Percentiles rank a stretch among this genome's conserved stretches.
phyloP scores from a whole-genome alignment of 2,113 vertebrate genomes.

The Scatophagus argus region DNA sequence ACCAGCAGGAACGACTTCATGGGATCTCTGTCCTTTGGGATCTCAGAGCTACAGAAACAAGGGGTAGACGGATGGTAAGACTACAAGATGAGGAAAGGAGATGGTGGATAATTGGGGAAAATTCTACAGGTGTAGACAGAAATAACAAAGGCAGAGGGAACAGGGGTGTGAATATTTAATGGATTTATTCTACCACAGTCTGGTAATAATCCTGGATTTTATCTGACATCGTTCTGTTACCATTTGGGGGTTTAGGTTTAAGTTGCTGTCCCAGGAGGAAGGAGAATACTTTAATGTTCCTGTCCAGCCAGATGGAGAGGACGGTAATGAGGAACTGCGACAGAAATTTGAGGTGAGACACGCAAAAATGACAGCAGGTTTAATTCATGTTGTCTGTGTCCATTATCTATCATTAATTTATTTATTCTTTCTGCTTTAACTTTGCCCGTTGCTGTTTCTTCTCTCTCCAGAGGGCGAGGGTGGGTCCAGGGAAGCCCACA shows the following conservation, averaged over 20 bases:
- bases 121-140: background rate
- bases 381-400: background rate
- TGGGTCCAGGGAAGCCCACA: conserved; percentile 88
- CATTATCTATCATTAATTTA: background rate
- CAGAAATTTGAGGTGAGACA: conserved; percentile 94
- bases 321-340: conserved; percentile 93
- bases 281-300: conserved; percentile 99
- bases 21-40: conserved; percentile 96
- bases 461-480: conserved; percentile 89
- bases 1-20: conserved; percentile 99
- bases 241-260: conserved; percentile 86
- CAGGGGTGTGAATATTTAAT: background rate
- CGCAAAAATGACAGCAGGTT: background rate
- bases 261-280: conserved; percentile 96
- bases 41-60: conserved; percentile 95
- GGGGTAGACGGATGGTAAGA: conserved; percentile 95
- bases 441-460: background rate
- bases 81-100: background rate
- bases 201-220: conserved; percentile 21
- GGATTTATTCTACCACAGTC: conserved; percentile 14
- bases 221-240: conserved; percentile 28
- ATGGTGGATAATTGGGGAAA: background rate
- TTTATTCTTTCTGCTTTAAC: background rate
- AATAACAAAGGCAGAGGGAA: background rate
- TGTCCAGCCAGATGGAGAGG: conserved; percentile 92